Percentiles rank a stretch among this genome's conserved stretches.
These are phyloP conservation scores for Phalangium opilio DNA, from an alignment of 2,888 invertebrate genomes.

Conservation along the genomic window DNA sequence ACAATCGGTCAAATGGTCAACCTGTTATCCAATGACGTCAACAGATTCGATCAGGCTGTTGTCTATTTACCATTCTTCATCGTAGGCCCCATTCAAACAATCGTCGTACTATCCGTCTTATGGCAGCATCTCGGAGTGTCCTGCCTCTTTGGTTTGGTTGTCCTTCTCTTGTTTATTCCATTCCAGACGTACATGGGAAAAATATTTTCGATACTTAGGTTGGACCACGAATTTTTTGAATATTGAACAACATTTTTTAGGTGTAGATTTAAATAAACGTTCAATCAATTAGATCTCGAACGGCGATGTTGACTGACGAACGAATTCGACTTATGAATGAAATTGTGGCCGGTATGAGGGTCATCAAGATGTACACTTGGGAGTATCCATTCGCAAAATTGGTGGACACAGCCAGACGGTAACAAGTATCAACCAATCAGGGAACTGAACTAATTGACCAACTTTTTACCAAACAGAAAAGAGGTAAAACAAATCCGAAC, in stretches of 20 bases:
- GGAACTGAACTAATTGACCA: too few species aligned
- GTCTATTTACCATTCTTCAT: slow-evolving; percentile 79
- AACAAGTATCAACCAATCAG: slow-evolving; percentile 22
- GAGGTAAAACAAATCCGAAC: slow-evolving; percentile 50
- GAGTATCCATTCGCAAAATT: slow-evolving; percentile 74
- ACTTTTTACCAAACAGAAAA: slow-evolving; percentile 38
- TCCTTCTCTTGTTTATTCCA: slow-evolving; percentile 63
- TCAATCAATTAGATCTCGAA: slow-evolving; percentile 26
- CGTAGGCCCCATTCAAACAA: slow-evolving; percentile 72
- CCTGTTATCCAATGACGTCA: slow-evolving; percentile 88
- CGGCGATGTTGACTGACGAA: slow-evolving; percentile 72
- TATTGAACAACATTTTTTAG: too few species aligned
- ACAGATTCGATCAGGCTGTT: slow-evolving; percentile 68
- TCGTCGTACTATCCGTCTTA: slow-evolving; percentile 62
- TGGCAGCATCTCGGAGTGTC: slow-evolving; percentile 52
- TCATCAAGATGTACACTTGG: slow-evolving; percentile 94
- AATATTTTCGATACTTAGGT: slow-evolving; percentile 41
- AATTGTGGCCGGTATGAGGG: slow-evolving; percentile 80
- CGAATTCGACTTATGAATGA: slow-evolving; percentile 88
- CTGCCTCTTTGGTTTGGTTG: slow-evolving; percentile 56
- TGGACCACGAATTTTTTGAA: slow-evolving; percentile 14
- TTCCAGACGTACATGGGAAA: slow-evolving; percentile 50
- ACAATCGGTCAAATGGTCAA: slow-evolving; percentile 86
- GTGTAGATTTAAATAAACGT: too few species aligned
- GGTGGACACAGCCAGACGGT: slow-evolving; percentile 57